Evolutionary conservation across 2,113 vertebrate genomes (phyloP).

Genomic region (Heterochromis multidens): DNA sequence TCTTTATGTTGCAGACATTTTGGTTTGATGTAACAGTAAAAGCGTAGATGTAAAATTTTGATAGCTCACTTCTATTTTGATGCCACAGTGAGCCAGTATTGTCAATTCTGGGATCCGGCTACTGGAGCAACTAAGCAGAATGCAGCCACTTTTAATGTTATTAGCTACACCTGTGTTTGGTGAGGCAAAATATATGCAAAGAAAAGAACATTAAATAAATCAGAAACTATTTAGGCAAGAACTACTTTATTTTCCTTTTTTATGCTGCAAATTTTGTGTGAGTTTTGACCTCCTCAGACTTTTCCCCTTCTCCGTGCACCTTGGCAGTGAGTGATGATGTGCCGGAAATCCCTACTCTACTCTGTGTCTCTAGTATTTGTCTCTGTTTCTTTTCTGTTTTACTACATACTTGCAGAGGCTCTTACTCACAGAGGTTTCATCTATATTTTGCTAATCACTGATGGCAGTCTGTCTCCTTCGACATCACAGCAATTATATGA

Average conservation of each 20-base stretch:
- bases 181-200: background rate
- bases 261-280: background rate
- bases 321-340: background rate
- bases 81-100: background rate
- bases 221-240: background rate
- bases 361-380: background rate
- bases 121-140: background rate
- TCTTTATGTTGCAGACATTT: background rate
- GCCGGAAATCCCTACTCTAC: background rate
- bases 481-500: background rate
- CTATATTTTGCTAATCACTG: background rate
- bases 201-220: background rate
- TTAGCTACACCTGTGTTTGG: constrained; percentile 6
- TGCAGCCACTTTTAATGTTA: background rate
- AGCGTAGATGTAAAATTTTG: background rate
- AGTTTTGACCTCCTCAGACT: background rate
- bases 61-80: background rate
- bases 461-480: background rate
- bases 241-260: background rate
- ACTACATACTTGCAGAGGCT: background rate
- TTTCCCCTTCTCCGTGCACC: background rate
- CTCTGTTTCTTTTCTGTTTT: background rate
- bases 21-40: background rate
- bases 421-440: background rate
- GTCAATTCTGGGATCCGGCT: background rate